Evolutionary conservation across 2,113 vertebrate genomes (phyloP), one percentile per base, ranked within the genome.

Genomic region (Xenopus borealis): DNA sequence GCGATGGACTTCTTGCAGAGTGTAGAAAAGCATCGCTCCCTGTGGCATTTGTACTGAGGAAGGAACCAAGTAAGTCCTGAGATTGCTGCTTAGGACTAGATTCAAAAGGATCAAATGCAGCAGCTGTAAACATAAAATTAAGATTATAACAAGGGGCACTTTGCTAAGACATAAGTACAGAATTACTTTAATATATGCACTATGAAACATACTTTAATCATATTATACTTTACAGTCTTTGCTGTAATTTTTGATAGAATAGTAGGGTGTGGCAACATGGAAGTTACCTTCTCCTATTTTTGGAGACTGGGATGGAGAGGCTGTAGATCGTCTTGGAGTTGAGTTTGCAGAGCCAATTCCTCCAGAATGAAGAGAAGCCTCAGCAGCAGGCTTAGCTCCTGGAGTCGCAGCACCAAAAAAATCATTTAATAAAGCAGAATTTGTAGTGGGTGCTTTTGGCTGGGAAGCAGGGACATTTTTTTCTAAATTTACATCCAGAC

Each of bases 361-460:
- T 7, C 93, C 93, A 1, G 83, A 76, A 0, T 84, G 89, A 75
- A 92, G 91, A 62, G 82, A 80, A 2, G 91, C 86, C 23, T 93
- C 90, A 11, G 85, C 30, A 20, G 81, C 63, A 0, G 93, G 78
- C 82, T 92, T 92, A 19, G 77, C 82, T 0, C 61, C 76, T n/a
- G 81, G 90, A 64, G 80, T 83, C 0, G 82, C 86, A 7, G 79
- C 90, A 66, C 95, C 95, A 19, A 99, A 99, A 78, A 98, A 81
- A 85, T 98, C 95, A 57, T 87, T 95, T 19, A 99, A 88, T 67
- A 99, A 91, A 80, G 98, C 97, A 0, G 96, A 93, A 78, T 93
- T 92, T 76, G 89, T 86, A n/a, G 91, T 89, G 14, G 90, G 91
- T 66, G 92, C 90, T 7, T 86, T 76, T 0, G 93, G 80, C 78